These are phyloP conservation scores for Drosophila parvula DNA, from an alignment of 1,140 invertebrate species.

Conservation along the genomic window DNA sequence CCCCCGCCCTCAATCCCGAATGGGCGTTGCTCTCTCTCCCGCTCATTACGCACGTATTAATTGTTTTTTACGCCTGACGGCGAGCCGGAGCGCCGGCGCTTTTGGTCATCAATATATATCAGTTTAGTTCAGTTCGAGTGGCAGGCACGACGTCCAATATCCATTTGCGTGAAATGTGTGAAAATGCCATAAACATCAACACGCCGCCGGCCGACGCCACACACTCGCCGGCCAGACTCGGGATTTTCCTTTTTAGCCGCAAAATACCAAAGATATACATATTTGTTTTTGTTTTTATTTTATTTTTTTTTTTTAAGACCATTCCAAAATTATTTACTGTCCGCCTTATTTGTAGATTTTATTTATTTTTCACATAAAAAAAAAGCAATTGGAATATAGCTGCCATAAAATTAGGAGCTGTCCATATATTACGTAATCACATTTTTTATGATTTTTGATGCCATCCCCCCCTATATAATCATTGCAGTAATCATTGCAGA, in stretches of 20 bases:
- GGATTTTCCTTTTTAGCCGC: constrained; percentile 17
- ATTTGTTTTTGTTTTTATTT: constrained; percentile 1
- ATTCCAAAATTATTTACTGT: not conserved
- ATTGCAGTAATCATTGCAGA: too few species aligned
- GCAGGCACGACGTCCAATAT: constrained; percentile 28
- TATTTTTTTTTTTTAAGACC: not conserved
- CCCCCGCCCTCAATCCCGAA: not conserved
- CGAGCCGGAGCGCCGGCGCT: not conserved
- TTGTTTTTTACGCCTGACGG: constrained; percentile 51
- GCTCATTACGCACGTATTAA: constrained; percentile 39
- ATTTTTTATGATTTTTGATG: too few species aligned
- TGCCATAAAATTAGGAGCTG: too few species aligned
- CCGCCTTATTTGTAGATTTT: not conserved
- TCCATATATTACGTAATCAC: too few species aligned
- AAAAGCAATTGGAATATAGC: not conserved
- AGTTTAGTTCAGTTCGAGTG: not conserved
- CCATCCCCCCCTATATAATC: too few species aligned
- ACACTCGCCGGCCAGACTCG: not conserved
- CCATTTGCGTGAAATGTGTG: constrained; percentile 68
- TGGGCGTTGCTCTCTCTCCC: constrained; percentile 50
- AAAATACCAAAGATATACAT: constrained; percentile 22
- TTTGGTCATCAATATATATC: constrained; percentile 16
- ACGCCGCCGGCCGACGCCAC: constrained; percentile 7
- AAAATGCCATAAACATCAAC: constrained; percentile 53
- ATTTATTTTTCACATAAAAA: not conserved